Evolutionary conservation across 2,888 invertebrate genomes (phyloP), one percentile per base, ranked within the genome.

Genomic region (Apocheima hispidaria): DNA sequence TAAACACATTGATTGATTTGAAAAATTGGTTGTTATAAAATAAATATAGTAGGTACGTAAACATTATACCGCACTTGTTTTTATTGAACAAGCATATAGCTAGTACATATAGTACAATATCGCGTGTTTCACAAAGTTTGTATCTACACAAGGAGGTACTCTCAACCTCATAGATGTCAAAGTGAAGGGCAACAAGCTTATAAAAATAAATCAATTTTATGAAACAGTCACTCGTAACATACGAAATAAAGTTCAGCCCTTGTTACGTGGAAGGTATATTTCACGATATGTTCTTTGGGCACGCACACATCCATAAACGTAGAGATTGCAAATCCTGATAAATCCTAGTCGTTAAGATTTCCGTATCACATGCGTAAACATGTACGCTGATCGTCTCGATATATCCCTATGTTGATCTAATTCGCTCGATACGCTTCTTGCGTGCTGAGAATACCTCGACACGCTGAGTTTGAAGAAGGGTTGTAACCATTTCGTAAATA

Each of bases 301-400:
- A 81, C 81, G 82, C 68, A 66, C 60, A 65, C 68, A 74, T 71
- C 66, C 69, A 79, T 75, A 79, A 79, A 78, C 69, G 68, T 75
- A 68, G 72, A 81, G 81, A 82, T 82, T 68, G 78, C 72, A 71
- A 70, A 77, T 73, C 65, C 67, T 73, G 80, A 83, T 83, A 82
- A 83, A 76, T 75, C 73, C 74, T 75, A 76, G 82, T 82, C 79
- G 81, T 79, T 79, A 80, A 79, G 81, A 82, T 82, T 78, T 77
- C 74, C 77, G 78, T 81, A 77, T 78, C 73, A 80, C 73, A 78
- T 82, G 77, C 78, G 63, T 48, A 63, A 59, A 74, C 81, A 81
- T 82, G 81, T 75, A 78, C 77, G 56, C 36, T 33, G 57, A 66
- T 66, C 66, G 60, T 62, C 65, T 62, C 78, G 79, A 79, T 82